Conservation (phyloP, 2,888 invertebrate species). For the Liodrosophila aerea region DNA sequence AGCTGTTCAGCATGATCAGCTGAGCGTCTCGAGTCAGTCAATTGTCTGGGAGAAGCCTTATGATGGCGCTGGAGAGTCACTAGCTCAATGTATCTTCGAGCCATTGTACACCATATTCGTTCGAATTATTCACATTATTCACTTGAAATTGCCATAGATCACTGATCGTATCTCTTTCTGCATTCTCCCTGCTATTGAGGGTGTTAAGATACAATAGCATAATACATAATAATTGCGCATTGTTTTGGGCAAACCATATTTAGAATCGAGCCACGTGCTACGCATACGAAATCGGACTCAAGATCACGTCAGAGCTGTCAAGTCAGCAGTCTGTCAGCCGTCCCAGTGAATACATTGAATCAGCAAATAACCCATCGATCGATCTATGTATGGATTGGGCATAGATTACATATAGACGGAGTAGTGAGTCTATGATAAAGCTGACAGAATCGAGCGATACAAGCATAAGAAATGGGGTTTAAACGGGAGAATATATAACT, state of each 20-base stretch:
- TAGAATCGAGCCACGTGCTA: constrained; percentile 60
- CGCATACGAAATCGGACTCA: constrained; percentile 44
- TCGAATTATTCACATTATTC: constrained; percentile 38
- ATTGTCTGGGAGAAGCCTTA: constrained; percentile 37
- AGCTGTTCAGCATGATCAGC: constrained; percentile 33
- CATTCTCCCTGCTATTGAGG: constrained; percentile 11
- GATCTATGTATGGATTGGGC: constrained; percentile 38
- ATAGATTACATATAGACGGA: too few relatives aligned
- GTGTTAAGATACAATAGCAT: constrained; percentile 52
- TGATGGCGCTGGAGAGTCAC: too few relatives aligned
- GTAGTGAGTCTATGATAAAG: too few relatives aligned
- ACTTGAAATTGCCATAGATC: constrained; percentile 19
- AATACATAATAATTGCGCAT: constrained; percentile 61
- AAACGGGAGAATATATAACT: too few relatives aligned
- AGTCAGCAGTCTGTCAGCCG: not conserved
- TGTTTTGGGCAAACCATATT: constrained; percentile 64
- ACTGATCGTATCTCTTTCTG: constrained; percentile 40
- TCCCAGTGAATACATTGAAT: too few relatives aligned
- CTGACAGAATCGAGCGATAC: too few relatives aligned
- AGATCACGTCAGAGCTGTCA: constrained; percentile 39
- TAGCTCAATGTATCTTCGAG: constrained; percentile 28
- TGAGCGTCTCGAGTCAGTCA: constrained; percentile 8
- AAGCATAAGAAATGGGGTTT: too few relatives aligned
- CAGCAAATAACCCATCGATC: constrained; percentile 24
- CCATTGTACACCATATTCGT: constrained; percentile 55